phyloP scores from a whole-genome alignment of 2,113 vertebrate species.

The Strix uralensis region DNA sequence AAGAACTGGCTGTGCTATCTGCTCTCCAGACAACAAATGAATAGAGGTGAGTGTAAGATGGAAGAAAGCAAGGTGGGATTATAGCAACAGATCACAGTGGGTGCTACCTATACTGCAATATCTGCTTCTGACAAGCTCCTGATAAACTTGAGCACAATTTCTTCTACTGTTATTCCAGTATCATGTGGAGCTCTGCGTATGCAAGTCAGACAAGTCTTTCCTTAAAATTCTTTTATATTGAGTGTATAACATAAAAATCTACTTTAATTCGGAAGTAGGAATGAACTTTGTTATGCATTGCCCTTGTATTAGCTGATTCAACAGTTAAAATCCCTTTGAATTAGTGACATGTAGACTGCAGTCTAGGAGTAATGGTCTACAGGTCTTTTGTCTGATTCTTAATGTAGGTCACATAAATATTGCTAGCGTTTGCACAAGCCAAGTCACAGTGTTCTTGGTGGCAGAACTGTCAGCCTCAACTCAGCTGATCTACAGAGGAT shows the following conservation, averaged over 20 bases:
- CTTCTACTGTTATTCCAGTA: not conserved
- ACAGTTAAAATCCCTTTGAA: not conserved
- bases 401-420: conserved; percentile 7
- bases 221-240: not conserved
- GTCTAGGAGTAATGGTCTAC: not conserved
- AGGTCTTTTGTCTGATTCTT: not conserved
- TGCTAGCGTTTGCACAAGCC: not conserved
- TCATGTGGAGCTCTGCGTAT: not conserved
- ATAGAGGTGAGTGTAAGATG: not conserved
- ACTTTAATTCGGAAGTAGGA: not conserved
- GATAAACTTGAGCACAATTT: not conserved
- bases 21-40: not conserved
- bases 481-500: not conserved
- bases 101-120: not conserved
- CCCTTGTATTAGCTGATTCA: not conserved
- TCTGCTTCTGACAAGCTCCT: not conserved
- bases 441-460: conserved; percentile 21
- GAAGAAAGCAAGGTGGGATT: not conserved
- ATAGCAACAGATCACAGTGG: not conserved
- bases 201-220: not conserved
- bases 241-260: not conserved
- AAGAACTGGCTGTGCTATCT: not conserved
- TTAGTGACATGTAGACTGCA: not conserved
- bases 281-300: not conserved
- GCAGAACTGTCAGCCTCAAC: conserved; percentile 3